Evolutionary conservation across 2,113 vertebrate species (phyloP).

Genomic region (Phrynocephalus versicolor): DNA sequence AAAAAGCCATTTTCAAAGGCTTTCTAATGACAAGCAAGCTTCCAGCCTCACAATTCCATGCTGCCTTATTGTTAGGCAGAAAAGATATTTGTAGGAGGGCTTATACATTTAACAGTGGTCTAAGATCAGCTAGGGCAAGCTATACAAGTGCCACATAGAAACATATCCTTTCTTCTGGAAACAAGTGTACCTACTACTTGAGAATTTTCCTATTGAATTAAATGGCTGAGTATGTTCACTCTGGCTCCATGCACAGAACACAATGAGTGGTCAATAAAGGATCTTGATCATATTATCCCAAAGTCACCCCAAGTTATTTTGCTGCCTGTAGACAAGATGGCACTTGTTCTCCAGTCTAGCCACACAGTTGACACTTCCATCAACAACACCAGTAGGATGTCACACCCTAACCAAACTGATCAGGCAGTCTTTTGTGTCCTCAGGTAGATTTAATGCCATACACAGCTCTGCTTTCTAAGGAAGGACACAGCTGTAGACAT

Average conservation of each 20-base stretch:
- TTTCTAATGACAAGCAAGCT: slow-evolving; percentile 48
- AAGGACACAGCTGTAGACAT: not conserved
- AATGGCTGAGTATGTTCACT: not conserved
- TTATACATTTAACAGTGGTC: slow-evolving; percentile 38
- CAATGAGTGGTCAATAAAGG: no score
- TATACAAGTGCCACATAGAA: slow-evolving; percentile 58
- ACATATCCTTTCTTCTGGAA: slow-evolving; percentile 41
- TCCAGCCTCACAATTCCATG: slow-evolving; percentile 58
- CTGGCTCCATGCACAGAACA: not conserved
- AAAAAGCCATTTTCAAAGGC: slow-evolving; percentile 44
- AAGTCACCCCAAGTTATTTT: not conserved
- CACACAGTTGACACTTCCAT: not conserved
- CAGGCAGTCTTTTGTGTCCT: not conserved
- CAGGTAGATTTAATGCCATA: not conserved
- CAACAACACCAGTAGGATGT: not conserved
- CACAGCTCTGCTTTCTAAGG: not conserved
- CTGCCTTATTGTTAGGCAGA: slow-evolving; percentile 46
- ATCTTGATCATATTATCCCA: no score
- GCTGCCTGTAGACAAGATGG: not conserved
- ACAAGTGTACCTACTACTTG: slow-evolving; percentile 34
- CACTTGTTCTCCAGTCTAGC: not conserved
- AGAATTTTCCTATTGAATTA: not conserved
- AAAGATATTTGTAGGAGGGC: slow-evolving; percentile 57
- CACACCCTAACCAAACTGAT: not conserved
- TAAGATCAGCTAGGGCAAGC: slow-evolving; percentile 49